A percentile compares a stretch with the other conserved stretches of the same genome.
These are phyloP conservation scores for Centrocercus urophasianus DNA, from an alignment of 2,113 vertebrate genomes.

Conservation along the genomic window DNA sequence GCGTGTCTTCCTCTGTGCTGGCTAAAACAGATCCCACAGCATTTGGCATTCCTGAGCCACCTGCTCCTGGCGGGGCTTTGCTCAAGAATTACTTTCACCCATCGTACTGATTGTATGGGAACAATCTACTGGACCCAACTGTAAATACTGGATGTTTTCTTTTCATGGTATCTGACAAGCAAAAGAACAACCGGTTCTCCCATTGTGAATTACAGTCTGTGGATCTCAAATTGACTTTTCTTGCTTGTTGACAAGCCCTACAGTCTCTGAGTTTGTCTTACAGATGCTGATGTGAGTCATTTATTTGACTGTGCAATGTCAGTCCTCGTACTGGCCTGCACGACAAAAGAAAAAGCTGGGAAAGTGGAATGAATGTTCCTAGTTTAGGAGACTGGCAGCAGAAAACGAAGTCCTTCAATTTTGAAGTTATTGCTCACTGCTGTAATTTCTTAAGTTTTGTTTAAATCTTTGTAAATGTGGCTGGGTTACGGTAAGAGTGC, in stretches of 20 bases:
- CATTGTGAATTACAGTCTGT: neutral
- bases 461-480: neutral
- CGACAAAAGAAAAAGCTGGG: neutral
- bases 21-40: neutral
- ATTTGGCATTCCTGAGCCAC: constrained; percentile 18
- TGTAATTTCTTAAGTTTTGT: neutral
- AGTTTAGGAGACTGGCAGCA: neutral
- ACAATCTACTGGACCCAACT: neutral
- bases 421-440: neutral
- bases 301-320: neutral
- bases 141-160: neutral
- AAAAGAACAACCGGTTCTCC: constrained; percentile 11
- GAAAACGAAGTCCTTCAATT: neutral
- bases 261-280: neutral
- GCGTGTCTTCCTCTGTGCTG: neutral
- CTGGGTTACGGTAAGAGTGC: neutral
- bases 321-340: neutral
- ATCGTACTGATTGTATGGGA: neutral
- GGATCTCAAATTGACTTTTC: neutral
- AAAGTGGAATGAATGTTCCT: neutral
- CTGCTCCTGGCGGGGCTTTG: neutral
- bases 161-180: constrained; percentile 5
- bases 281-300: neutral
- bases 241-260: neutral
- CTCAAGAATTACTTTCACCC: neutral